Percentiles rank a stretch among this genome's conserved stretches.
Evolutionary conservation across 1,140 invertebrate species (phyloP).

Genomic region (Sinonovacula constricta): DNA sequence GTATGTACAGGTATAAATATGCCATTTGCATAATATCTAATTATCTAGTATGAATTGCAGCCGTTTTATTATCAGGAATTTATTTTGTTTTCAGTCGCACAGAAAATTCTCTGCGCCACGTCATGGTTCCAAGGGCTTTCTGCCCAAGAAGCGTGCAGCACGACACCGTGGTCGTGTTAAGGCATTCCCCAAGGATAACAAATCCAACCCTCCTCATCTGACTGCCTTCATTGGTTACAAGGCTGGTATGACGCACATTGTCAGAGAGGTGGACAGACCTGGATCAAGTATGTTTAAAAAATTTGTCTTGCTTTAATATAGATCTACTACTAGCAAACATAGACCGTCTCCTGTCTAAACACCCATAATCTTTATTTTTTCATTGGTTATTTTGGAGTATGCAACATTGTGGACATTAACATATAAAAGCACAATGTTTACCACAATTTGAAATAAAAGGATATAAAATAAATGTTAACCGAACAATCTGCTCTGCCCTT

Average conservation of each 20-base stretch:
- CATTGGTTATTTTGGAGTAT: too few species aligned
- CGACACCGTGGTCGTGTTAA: constrained; percentile 99
- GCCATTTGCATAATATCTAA: too few species aligned
- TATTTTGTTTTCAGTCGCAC: constrained; percentile 91
- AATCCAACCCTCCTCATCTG: constrained; percentile 96
- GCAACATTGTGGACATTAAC: too few species aligned
- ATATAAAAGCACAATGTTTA: too few species aligned
- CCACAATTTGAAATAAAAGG: too few species aligned
- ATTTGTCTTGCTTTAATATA: too few species aligned
- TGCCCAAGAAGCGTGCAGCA: constrained; percentile 97
- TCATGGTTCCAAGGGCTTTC: constrained; percentile 99
- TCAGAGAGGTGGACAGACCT: constrained; percentile 98
- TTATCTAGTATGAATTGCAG: not conserved
- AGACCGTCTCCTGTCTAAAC: too few species aligned
- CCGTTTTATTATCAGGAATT: not conserved
- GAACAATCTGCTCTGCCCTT: too few species aligned
- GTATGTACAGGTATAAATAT: too few species aligned
- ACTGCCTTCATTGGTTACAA: constrained; percentile 99
- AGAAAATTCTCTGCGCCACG: constrained; percentile 99
- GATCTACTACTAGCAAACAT: too few species aligned
- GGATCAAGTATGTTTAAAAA: constrained; percentile 99
- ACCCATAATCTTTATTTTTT: too few species aligned
- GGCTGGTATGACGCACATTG: constrained; percentile 99
- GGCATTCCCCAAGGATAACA: constrained; percentile 99
- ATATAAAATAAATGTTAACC: too few species aligned